A percentile compares a stretch with the other conserved stretches of the same genome.
phyloP scores from a whole-genome alignment of 2,888 invertebrate species.

The Tiphia femorata region DNA sequence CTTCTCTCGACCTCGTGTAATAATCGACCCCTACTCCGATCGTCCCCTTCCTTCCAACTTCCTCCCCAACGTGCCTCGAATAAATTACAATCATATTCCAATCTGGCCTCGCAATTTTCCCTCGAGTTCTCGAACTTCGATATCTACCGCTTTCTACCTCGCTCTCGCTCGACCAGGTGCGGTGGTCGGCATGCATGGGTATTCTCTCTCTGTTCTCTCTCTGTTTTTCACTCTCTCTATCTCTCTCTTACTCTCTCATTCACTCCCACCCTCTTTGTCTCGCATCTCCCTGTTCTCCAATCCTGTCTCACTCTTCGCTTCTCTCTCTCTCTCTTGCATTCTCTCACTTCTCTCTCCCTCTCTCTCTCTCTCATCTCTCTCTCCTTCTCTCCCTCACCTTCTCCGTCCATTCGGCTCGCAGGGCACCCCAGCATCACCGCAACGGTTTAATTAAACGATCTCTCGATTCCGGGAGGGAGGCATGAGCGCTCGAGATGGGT shows the following conservation, averaged over 20 bases:
- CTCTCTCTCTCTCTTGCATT: too few relatives aligned
- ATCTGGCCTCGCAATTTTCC: constrained; percentile 23
- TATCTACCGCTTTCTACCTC: too few relatives aligned
- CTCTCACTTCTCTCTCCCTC: too few relatives aligned
- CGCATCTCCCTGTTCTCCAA: too few relatives aligned
- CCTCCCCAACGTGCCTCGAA: constrained; percentile 32
- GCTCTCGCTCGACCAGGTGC: too few relatives aligned
- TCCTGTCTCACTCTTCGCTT: too few relatives aligned
- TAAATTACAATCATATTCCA: constrained; percentile 35
- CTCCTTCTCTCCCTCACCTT: too few relatives aligned
- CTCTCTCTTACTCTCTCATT: background rate
- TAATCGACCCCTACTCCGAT: background rate
- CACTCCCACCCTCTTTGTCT: too few relatives aligned
- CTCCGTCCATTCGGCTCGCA: too few relatives aligned
- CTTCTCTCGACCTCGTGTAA: background rate
- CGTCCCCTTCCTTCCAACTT: constrained; percentile 4
- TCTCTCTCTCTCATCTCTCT: too few relatives aligned
- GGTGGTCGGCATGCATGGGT: too few relatives aligned
- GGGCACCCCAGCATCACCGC: background rate
- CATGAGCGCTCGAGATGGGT: constrained; percentile 19
- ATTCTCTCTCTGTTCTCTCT: background rate
- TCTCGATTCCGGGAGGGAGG: constrained; percentile 26
- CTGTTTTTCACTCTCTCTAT: background rate
- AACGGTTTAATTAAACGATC: constrained; percentile 38
- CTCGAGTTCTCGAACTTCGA: constrained; percentile 12